Percentiles rank a stretch among this genome's conserved stretches.
These are phyloP conservation scores for Dasyornis broadbenti DNA, from an alignment of 2,113 vertebrate genomes.

Conservation along the genomic window DNA sequence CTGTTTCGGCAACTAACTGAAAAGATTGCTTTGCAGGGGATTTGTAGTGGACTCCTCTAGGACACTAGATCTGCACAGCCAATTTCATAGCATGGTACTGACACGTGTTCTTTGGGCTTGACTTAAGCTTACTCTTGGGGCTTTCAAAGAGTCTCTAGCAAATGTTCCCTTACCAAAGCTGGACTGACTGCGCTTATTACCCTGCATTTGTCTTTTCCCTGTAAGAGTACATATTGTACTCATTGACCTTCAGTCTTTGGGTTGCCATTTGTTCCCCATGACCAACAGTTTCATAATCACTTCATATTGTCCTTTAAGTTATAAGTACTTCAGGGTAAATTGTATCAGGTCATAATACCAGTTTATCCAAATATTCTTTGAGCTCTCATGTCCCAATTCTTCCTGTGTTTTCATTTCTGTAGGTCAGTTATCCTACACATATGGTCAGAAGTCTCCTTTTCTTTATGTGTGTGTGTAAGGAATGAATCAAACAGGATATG, in stretches of 20 bases:
- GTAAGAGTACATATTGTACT: background rate
- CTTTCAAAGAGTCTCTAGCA: background rate
- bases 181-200: background rate
- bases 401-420: background rate
- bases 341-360: background rate
- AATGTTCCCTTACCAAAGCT: background rate
- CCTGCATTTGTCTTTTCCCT: background rate
- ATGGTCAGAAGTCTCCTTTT: background rate
- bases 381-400: background rate
- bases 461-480: background rate
- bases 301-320: background rate
- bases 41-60: background rate
- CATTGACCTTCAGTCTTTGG: background rate
- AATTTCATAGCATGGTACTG: background rate
- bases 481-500: background rate
- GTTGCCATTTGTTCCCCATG: background rate
- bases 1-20: background rate
- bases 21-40: background rate
- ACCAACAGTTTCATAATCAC: background rate
- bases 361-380: background rate
- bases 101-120: background rate
- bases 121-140: background rate
- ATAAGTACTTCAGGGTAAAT: background rate
- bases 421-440: background rate
- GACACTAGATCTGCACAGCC: background rate